Conservation (phyloP, 2,797 vertebrate genomes). For the Galago senegalensis region DNA sequence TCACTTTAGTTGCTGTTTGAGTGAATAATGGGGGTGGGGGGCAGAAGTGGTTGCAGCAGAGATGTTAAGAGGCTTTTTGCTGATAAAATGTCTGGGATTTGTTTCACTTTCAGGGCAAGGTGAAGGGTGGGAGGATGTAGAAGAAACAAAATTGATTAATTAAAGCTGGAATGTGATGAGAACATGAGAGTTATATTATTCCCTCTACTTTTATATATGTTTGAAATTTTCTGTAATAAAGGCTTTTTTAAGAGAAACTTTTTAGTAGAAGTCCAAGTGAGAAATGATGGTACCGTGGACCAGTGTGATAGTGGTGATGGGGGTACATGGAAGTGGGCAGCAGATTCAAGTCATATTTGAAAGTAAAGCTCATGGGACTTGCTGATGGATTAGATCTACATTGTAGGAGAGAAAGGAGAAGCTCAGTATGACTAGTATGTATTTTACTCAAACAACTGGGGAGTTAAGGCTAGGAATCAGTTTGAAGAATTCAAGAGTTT, state of each 20-base stretch:
- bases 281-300: neutral
- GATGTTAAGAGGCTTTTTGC: constrained; percentile 46
- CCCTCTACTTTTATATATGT: constrained; percentile 19
- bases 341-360: constrained; percentile 35
- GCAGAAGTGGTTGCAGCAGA: constrained; percentile 26
- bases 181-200: neutral
- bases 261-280: neutral
- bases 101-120: constrained; percentile 46
- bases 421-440: neutral
- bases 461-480: neutral
- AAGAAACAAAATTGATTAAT: constrained; percentile 55
- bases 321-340: neutral
- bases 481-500: neutral
- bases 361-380: constrained; percentile 34
- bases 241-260: neutral
- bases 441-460: constrained; percentile 3
- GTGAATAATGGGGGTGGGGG: neutral
- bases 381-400: neutral
- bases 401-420: neutral
- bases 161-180: constrained; percentile 39
- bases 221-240: constrained; percentile 52
- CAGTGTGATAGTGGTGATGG: neutral
- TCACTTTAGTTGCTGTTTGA: constrained; percentile 42
- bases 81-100: constrained; percentile 54
- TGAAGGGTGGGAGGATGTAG: neutral